Evolutionary conservation across 2,888 invertebrate species (phyloP).

Genomic region (Pterostichus madidus): DNA sequence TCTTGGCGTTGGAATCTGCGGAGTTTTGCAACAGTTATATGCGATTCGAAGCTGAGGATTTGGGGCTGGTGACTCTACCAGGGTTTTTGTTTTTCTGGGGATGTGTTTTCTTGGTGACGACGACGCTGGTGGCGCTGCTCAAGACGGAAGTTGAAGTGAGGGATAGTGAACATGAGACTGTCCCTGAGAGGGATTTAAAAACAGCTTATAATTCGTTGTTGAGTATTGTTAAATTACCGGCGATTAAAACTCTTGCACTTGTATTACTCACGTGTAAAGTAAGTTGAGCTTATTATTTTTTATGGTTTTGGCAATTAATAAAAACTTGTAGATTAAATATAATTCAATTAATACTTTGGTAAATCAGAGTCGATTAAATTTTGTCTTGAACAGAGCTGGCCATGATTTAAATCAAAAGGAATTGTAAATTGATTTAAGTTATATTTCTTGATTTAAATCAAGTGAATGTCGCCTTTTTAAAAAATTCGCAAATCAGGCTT

Average conservation of each 20-base stretch:
- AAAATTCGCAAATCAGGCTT: too few relatives aligned
- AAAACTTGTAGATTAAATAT: too few relatives aligned
- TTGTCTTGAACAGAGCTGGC: too few relatives aligned
- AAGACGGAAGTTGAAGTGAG: slow-evolving; percentile 86
- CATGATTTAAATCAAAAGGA: too few relatives aligned
- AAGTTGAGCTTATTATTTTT: slow-evolving; percentile 69
- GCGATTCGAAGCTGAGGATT: slow-evolving; percentile 83
- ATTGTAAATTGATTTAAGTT: too few relatives aligned
- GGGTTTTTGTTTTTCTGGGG: slow-evolving; percentile 98
- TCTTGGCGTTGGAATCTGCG: slow-evolving; percentile 96
- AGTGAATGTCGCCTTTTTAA: too few relatives aligned
- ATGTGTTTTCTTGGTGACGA: slow-evolving; percentile 92
- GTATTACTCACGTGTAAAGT: slow-evolving; percentile 96
- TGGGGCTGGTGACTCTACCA: slow-evolving; percentile 79
- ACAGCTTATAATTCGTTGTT: slow-evolving; percentile 91
- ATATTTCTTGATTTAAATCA: too few relatives aligned
- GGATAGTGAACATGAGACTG: slow-evolving; percentile 76
- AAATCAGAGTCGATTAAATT: too few relatives aligned
- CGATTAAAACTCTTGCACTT: slow-evolving; percentile 87
- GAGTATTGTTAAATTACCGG: slow-evolving; percentile 90
- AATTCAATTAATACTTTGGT: too few relatives aligned
- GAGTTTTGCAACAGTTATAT: slow-evolving; percentile 97
- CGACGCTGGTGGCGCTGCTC: slow-evolving; percentile 92
- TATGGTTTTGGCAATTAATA: too few relatives aligned
- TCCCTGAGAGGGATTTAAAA: slow-evolving; percentile 78